Percentiles rank a stretch among this genome's conserved stretches.
phyloP scores from a whole-genome alignment of 2,113 vertebrate genomes.

The Labeo catla region DNA sequence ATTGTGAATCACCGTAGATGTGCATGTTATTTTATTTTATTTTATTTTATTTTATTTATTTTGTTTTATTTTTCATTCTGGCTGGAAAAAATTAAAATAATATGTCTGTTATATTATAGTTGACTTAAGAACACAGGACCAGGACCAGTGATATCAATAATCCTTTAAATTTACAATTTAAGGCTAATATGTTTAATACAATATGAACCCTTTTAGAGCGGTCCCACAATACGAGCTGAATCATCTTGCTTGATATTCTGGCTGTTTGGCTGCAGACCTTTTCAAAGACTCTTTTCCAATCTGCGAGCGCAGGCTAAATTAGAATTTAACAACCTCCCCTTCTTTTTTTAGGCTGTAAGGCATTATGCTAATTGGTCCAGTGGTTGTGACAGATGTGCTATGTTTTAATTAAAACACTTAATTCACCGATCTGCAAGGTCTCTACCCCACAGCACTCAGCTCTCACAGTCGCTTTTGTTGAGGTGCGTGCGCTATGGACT shows the following conservation, averaged over 20 bases:
- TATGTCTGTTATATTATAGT: neutral
- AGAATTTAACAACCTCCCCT: conserved; percentile 41
- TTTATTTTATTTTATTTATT: neutral
- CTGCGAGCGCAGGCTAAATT: conserved; percentile 53
- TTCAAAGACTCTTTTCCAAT: conserved; percentile 35
- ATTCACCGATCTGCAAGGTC: conserved; percentile 46
- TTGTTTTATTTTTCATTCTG: neutral
- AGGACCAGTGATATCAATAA: neutral
- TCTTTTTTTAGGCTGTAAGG: conserved; percentile 54
- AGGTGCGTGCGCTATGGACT: conserved; percentile 16
- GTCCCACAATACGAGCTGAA: neutral
- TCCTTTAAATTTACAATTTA: neutral
- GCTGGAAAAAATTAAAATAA: neutral
- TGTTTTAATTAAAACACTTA: conserved; percentile 61
- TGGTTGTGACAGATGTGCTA: conserved; percentile 59
- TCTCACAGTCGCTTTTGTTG: neutral
- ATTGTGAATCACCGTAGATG: neutral
- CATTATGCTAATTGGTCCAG: conserved; percentile 58
- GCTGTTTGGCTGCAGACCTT: conserved; percentile 22
- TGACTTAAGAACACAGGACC: neutral
- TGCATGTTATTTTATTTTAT: neutral
- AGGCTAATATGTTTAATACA: neutral
- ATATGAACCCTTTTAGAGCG: neutral
- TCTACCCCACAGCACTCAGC: conserved; percentile 21
- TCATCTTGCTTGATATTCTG: neutral